Evolutionary conservation across 1,140 invertebrate species (phyloP), one percentile per base, ranked within the genome.

Genomic region (Apis cerana): DNA sequence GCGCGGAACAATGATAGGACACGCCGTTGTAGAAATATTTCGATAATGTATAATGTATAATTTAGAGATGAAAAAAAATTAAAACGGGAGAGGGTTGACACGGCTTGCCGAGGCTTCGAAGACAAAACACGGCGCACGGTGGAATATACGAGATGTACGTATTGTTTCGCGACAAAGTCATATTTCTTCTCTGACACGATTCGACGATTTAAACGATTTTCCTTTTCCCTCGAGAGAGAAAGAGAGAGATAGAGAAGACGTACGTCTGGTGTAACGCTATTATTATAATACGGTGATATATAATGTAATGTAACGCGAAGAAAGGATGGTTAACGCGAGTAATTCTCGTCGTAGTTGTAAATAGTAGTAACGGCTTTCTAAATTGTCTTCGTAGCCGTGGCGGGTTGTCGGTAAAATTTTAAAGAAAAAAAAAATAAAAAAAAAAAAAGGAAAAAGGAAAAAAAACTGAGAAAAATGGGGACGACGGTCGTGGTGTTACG

Each of bases 1-100:
- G 91, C 90, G 90, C 89, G 82, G 84, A 88, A 91, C 87, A 82
- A 87, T 88, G 74, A 87, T 67, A 87, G 72, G 72, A 88, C 69
- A 77, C 83, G 83, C 70, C 77, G 82, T 82, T 88, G 88, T 90
- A 89, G 83, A 87, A 81, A 82, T 88, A 89, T 88, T 72, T 78
- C 72, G 80, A 64, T 90, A 84, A 82, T 84, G 76, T 77, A 83
- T 88, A 43, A 83, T 88, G 86, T 80, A 62, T 33, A 52, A 85
- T 85, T 89, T 86, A 72, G 59, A 74, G 70, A 52, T 69, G 56
- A 50, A 61, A 43, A 72, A 61, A 43, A 72, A 64, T 13, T 78
- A 21, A 65, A 72, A 62, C 61, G 77, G 72, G 52, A 15, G 59
- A 27, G 17, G 56, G 65, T 74, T 62, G 77, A 64, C n/a, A 33